These are phyloP conservation scores for Alethe castanea DNA, from an alignment of 2,113 vertebrate species.

Conservation along the genomic window DNA sequence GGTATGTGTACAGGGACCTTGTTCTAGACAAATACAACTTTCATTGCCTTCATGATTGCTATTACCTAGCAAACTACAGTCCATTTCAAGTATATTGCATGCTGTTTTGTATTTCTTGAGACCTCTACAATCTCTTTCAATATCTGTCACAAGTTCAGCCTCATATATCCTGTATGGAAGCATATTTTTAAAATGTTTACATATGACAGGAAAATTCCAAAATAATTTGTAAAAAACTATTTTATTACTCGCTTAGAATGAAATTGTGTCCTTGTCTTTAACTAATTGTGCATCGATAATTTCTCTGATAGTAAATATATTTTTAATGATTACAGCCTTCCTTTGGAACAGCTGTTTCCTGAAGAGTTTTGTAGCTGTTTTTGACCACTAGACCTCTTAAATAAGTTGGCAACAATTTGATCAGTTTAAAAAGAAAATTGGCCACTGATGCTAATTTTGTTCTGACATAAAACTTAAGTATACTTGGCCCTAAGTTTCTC, in stretches of 20 bases:
- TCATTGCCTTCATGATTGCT: background rate
- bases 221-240: background rate
- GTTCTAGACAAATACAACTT: background rate
- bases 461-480: conserved; percentile 54
- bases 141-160: background rate
- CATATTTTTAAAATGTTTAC: background rate
- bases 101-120: background rate
- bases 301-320: conserved; percentile 44
- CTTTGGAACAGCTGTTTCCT: conserved; percentile 56
- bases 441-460: conserved; percentile 40
- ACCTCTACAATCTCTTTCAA: background rate
- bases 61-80: background rate
- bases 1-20: background rate
- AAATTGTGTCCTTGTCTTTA: conserved; percentile 1
- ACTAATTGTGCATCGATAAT: conserved; percentile 43
- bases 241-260: conserved; percentile 13
- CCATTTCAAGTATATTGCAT: background rate
- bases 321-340: conserved; percentile 45
- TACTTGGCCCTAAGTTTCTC: conserved; percentile 20
- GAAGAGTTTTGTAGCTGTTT: conserved; percentile 15
- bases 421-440: conserved; percentile 45
- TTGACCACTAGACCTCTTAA: conserved; percentile 37
- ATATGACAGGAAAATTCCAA: background rate
- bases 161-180: background rate
- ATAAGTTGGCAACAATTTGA: conserved; percentile 45